Evolutionary conservation across 2,797 vertebrate species (phyloP).

Genomic region (Sebastiscus tertius): DNA sequence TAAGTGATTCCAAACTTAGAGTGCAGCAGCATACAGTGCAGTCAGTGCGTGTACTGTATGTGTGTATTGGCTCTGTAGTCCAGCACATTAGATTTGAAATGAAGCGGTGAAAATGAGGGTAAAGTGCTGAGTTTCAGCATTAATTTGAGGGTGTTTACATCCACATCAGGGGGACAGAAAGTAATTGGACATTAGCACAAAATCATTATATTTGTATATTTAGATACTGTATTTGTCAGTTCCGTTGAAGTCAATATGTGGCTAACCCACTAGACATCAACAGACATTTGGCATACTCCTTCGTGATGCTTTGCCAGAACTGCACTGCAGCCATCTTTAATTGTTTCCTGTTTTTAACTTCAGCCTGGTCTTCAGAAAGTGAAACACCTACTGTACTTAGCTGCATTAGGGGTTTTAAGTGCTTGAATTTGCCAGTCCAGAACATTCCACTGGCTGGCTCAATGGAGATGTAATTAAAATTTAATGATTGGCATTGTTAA

Average conservation of each 20-base stretch:
- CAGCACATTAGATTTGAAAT: constrained; percentile 21
- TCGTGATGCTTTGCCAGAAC: constrained; percentile 3
- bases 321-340: constrained; percentile 1
- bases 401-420: not conserved
- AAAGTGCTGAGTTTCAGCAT: constrained; percentile 17
- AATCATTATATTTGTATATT: constrained; percentile 13
- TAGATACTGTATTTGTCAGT: constrained; percentile 4
- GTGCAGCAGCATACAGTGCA: not conserved
- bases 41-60: not conserved
- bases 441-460: not conserved
- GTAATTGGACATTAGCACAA: constrained; percentile 11
- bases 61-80: not conserved
- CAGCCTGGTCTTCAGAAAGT: not conserved
- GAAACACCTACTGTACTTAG: not conserved
- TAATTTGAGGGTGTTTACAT: constrained; percentile 27
- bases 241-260: constrained; percentile 6
- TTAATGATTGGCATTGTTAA: not conserved
- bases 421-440: not conserved
- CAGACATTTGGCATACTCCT: constrained; percentile 3
- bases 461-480: not conserved
- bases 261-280: constrained; percentile 2
- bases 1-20: constrained; percentile 1
- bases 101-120: not conserved
- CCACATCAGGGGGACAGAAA: not conserved
- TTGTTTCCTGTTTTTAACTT: not conserved